Evolutionary conservation across 1,140 invertebrate genomes (phyloP), one percentile per base, ranked within the genome.

Genomic region (Samia ricini): DNA sequence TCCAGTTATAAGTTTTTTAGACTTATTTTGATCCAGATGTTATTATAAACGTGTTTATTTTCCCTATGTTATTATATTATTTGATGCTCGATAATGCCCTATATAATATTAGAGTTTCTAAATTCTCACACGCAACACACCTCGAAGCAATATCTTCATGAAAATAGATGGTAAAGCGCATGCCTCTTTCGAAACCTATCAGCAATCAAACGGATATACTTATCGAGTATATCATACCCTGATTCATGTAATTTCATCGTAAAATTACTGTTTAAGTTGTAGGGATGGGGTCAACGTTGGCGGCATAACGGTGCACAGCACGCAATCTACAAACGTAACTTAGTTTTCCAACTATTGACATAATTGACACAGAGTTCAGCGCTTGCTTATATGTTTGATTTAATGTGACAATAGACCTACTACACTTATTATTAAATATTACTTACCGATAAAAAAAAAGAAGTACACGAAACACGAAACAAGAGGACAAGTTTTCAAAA

Each of bases 231-330:
- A 64, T 63, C 63, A 69, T 63, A 60, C 49, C 61, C 61, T 68
- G 71, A 72, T 75, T 75, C 63, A 48, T 63, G 61, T 75, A 72
- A 66, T 75, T 67, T 68, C 66, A 73, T 71, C 68, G 68, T 73
- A 69, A 76, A 70, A 76, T 71, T 64, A 71, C 65, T 42, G 20
- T 20, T 24, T 52, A 48, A 60, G 66, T 59, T 62, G 66, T 61
- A 19, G 63, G 72, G 72, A 69, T 69, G 62, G 65, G 74, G 69
- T 69, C 65, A 36, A 15, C 15, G 22, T 55, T 66, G 65, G 69
- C 69, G 75, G 61, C 62, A 69, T 71, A 76, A 68, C 70, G 64
- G 60, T 60, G 42, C 26, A 20, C 61, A 63, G 33, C 74, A 77
- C 74, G 74, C 72, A 63, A 74, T 56, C 5, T 26, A 18, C n/a